Conservation (phyloP, 2,797 vertebrate species). For the Darevskia nairensis region DNA sequence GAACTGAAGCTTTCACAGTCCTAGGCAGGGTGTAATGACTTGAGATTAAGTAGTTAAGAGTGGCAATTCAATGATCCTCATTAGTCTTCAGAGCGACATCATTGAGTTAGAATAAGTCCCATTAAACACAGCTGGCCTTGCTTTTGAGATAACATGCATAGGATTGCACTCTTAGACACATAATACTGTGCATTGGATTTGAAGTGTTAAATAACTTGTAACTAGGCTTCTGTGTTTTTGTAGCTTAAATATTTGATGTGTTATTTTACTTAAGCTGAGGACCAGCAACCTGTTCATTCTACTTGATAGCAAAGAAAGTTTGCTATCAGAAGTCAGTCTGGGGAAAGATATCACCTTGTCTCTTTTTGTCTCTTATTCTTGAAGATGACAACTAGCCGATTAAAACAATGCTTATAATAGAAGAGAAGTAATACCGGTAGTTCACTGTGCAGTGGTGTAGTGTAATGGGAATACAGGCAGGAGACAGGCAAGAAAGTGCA, state of each 20-base stretch:
- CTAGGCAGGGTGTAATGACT: background rate
- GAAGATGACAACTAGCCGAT: no score
- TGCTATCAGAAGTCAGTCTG: background rate
- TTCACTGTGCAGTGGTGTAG: background rate
- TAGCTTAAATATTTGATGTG: background rate
- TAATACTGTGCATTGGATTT: background rate
- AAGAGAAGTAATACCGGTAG: background rate
- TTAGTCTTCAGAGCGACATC: background rate
- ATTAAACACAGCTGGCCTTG: background rate
- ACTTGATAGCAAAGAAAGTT: background rate
- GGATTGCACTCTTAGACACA: background rate
- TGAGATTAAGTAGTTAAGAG: background rate
- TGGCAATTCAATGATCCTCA: background rate
- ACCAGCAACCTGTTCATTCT: background rate
- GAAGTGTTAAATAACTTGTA: background rate
- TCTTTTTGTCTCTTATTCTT: background rate
- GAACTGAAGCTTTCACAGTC: background rate
- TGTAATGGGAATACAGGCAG: no score
- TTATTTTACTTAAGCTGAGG: background rate
- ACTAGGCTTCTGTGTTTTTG: background rate
- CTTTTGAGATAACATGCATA: background rate
- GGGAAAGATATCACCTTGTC: background rate
- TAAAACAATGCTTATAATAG: background rate
- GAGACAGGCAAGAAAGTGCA: no score
- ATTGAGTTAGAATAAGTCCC: background rate